Percentiles rank a stretch among this genome's conserved stretches.
Conservation (phyloP, 2,797 vertebrate species). For the Syngnathus rostellatus region DNA sequence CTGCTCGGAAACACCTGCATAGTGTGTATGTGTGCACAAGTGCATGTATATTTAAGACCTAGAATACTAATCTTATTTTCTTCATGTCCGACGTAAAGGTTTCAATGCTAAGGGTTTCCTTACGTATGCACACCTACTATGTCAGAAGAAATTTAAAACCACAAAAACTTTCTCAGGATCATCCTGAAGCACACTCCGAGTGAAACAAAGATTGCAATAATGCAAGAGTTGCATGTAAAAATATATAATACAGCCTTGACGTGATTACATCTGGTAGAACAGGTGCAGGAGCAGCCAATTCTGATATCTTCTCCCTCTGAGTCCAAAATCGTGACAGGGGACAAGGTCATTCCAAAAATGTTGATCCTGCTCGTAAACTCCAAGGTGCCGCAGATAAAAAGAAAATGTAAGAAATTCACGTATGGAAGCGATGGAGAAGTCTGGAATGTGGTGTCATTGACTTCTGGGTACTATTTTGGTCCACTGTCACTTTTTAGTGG, state of each 20-base stretch:
- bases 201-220: constrained; percentile 13
- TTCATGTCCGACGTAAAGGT: not conserved
- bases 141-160: not conserved
- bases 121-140: not conserved
- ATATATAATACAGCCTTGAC: constrained; percentile 44
- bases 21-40: constrained; percentile 15
- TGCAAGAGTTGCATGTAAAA: constrained; percentile 34
- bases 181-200: not conserved
- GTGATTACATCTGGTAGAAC: constrained; percentile 47
- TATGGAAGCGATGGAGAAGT: constrained; percentile 56
- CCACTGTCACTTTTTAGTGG: constrained; percentile 25
- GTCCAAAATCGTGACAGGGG: constrained; percentile 57
- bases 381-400: constrained; percentile 35
- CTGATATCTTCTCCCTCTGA: constrained; percentile 36
- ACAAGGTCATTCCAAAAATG: constrained; percentile 51
- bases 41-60: constrained; percentile 4
- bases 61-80: not conserved
- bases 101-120: not conserved
- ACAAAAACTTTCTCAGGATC: not conserved
- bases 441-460: constrained; percentile 21
- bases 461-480: constrained; percentile 40
- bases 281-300: constrained; percentile 53
- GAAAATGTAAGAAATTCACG: constrained; percentile 58
- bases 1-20: constrained; percentile 65
- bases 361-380: constrained; percentile 54